phyloP scores from a whole-genome alignment of 2,888 invertebrate species.

The Drosophila fulvimacula region DNA sequence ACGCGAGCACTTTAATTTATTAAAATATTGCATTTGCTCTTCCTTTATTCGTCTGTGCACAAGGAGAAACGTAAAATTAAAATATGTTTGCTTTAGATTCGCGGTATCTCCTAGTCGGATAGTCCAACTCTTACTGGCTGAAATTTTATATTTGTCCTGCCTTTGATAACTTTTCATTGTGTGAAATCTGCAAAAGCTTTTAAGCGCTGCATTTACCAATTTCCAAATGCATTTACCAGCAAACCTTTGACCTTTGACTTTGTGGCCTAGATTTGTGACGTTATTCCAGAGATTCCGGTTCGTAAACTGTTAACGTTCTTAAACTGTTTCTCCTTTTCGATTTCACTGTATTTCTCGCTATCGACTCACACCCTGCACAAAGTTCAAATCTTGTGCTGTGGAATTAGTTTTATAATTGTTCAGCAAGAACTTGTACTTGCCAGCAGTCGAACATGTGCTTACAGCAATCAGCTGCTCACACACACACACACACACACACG shows the following conservation, averaged over 20 bases:
- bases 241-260: neutral
- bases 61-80: too few species aligned
- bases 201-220: neutral
- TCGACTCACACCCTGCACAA: neutral
- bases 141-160: neutral
- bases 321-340: neutral
- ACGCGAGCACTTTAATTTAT: too few species aligned
- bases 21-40: too few species aligned
- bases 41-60: too few species aligned
- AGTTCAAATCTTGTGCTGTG: neutral
- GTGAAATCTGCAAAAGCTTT: conserved; percentile 3
- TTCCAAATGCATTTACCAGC: neutral
- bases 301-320: neutral
- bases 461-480: conserved; percentile 19
- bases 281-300: neutral
- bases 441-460: conserved; percentile 1
- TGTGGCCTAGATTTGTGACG: neutral
- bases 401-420: conserved; percentile 6
- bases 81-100: too few species aligned
- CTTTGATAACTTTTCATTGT: neutral
- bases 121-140: neutral
- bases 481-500: neutral
- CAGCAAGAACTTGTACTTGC: conserved; percentile 4
- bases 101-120: neutral
- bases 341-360: neutral